Percentiles rank a stretch among this genome's conserved stretches.
Conservation (phyloP, 2,113 vertebrate genomes). For the Datnioides undecimradiatus region DNA sequence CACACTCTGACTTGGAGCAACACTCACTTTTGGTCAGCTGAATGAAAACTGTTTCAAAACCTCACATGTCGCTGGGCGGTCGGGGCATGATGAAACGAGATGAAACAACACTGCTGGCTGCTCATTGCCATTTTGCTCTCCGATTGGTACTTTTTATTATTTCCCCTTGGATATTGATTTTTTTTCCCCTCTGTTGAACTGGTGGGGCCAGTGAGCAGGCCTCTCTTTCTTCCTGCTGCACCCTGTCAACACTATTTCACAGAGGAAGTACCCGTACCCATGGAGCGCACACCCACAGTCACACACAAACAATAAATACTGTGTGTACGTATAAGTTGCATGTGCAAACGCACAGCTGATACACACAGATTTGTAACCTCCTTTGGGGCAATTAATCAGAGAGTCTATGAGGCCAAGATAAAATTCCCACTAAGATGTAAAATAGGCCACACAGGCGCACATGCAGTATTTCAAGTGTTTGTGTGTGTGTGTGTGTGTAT, state of each 20-base stretch:
- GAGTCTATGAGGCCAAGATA: not conserved
- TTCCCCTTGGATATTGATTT: constrained; percentile 68
- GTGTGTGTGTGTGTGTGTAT: not conserved
- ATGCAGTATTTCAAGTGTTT: constrained; percentile 5
- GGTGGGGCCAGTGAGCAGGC: constrained; percentile 17
- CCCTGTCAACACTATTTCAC: constrained; percentile 47
- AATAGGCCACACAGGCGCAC: not conserved
- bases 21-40: constrained; percentile 13
- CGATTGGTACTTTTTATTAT: constrained; percentile 63
- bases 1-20: not conserved
- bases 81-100: constrained; percentile 43
- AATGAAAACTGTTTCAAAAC: constrained; percentile 51
- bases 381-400: constrained; percentile 25
- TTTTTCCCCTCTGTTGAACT: constrained; percentile 60
- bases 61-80: constrained; percentile 49
- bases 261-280: constrained; percentile 3
- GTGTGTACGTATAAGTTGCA: not conserved
- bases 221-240: constrained; percentile 41
- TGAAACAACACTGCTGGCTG: constrained; percentile 37
- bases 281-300: not conserved
- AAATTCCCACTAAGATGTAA: constrained; percentile 4
- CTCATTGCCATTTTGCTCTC: constrained; percentile 50
- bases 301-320: not conserved
- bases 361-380: not conserved
- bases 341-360: not conserved